Evolutionary conservation across 35 echinoderm and acorn worm genomes (phyloP).

Genomic region (Nesometra sesokonis): DNA sequence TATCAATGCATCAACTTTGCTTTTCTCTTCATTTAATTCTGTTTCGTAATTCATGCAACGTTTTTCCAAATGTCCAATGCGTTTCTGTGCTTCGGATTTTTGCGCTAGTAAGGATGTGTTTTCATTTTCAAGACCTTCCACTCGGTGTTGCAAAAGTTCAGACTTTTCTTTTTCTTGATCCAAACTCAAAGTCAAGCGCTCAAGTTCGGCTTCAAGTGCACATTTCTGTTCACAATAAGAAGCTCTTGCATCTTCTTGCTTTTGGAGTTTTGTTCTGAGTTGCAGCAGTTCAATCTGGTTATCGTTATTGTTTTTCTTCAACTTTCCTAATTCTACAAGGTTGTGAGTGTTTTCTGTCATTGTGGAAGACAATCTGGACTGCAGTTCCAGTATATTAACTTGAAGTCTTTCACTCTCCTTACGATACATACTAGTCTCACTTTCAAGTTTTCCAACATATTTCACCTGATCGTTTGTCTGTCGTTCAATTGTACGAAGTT

Average conservation of each 20-base stretch:
- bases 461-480: neutral
- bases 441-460: neutral
- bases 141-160: neutral
- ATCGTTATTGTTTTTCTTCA: neutral
- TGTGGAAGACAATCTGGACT: neutral
- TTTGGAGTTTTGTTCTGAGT: neutral
- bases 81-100: constrained; percentile 15
- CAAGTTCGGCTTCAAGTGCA: neutral
- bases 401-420: neutral
- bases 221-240: neutral
- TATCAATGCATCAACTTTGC: neutral
- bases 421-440: neutral
- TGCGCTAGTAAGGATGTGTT: constrained; percentile 22
- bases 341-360: neutral
- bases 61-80: constrained; percentile 22
- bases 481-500: neutral
- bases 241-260: neutral
- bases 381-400: neutral
- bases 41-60: constrained; percentile 3
- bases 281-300: neutral
- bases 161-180: neutral
- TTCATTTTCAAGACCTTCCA: constrained; percentile 15
- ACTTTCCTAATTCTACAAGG: neutral
- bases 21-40: constrained; percentile 20
- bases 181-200: neutral